Evolutionary conservation across 2,888 invertebrate genomes (phyloP).

Genomic region (Apotomis betuletana): DNA sequence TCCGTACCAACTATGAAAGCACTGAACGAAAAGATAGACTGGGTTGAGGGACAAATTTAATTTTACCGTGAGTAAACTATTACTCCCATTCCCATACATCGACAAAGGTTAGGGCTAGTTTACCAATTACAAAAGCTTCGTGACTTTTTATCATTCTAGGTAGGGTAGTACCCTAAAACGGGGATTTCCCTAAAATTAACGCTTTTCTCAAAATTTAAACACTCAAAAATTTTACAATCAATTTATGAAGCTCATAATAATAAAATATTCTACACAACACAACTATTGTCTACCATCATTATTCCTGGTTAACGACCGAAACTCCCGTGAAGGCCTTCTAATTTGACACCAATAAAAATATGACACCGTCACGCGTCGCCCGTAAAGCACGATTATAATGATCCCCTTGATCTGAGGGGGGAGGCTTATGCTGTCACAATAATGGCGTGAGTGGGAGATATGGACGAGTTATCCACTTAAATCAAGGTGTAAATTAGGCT

Average conservation of each 20-base stretch:
- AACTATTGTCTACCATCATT: slow-evolving; percentile 29
- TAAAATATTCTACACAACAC: slow-evolving; percentile 12
- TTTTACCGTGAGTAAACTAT: no score
- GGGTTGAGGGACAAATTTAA: no score
- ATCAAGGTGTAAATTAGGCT: slow-evolving; percentile 19
- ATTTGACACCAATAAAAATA: slow-evolving; percentile 55
- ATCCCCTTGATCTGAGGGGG: slow-evolving; percentile 31
- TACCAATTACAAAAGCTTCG: no score
- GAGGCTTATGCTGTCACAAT: slow-evolving; percentile 32
- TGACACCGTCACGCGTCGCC: slow-evolving; percentile 43
- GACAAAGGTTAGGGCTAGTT: no score
- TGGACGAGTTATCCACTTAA: slow-evolving; percentile 31
- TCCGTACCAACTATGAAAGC: no score
- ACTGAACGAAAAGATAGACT: no score
- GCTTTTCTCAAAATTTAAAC: not conserved
- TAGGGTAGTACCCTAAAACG: no score
- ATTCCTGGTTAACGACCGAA: slow-evolving; percentile 24
- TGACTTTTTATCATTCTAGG: no score
- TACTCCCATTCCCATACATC: no score
- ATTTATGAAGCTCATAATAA: not conserved
- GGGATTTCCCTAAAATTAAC: no score
- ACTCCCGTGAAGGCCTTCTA: slow-evolving; percentile 40
- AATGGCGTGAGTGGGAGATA: slow-evolving; percentile 36
- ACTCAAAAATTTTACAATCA: not conserved
- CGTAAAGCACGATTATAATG: slow-evolving; percentile 39